Evolutionary conservation across 2,888 invertebrate species (phyloP).

Genomic region (Hofmannophila pseudospretella): DNA sequence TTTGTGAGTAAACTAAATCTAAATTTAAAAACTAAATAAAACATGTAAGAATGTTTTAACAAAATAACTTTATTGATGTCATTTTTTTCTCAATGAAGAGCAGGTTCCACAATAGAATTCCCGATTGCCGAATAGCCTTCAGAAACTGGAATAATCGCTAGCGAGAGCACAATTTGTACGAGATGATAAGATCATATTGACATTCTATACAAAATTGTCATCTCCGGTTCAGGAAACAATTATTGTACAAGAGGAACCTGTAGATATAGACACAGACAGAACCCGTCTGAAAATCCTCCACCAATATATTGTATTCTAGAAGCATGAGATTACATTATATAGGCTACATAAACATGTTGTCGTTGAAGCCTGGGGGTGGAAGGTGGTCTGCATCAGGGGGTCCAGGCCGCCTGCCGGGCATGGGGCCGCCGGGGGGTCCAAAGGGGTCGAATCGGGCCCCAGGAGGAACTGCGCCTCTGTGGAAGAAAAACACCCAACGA

Average conservation of each 20-base stretch:
- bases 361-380: constrained; percentile 85
- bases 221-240: no score
- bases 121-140: no score
- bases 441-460: constrained; percentile 93
- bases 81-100: constrained; percentile 3
- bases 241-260: no score
- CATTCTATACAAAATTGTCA: no score
- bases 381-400: constrained; percentile 86
- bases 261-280: no score
- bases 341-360: constrained; percentile 85
- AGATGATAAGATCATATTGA: no score
- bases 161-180: no score
- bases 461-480: constrained; percentile 81
- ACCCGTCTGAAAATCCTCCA: not conserved
- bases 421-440: constrained; percentile 79
- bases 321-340: not conserved
- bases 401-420: constrained; percentile 57
- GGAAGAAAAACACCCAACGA: constrained; percentile 14
- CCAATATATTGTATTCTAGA: not conserved
- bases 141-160: no score
- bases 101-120: not conserved
- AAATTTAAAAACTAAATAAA: no score
- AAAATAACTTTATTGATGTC: constrained; percentile 9
- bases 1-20: no score
- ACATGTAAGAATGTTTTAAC: not conserved